Evolutionary conservation across 2,797 vertebrate genomes (phyloP), one percentile per base, ranked within the genome.

Genomic region (Holocentrus rufus): DNA sequence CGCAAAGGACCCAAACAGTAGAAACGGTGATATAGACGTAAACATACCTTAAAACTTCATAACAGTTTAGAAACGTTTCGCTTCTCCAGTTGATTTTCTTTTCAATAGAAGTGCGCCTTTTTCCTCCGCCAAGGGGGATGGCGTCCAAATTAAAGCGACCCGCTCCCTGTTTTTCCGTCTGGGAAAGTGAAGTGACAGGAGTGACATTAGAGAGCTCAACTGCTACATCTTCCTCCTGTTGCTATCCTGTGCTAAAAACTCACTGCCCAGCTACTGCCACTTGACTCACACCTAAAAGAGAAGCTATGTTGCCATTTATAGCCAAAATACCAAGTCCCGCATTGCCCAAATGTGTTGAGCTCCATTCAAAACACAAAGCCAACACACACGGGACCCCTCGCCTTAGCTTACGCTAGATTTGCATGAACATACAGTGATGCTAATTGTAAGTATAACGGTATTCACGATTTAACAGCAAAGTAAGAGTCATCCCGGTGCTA

Each of bases 51-150:
- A 93, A 74, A 83, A 84, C 86, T 87, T 90, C 93, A 93, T 93
- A 85, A 83, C 90, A 89, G 89, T 74, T 78, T 46, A 57, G 73
- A 77, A 72, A 88, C 63, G 89, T 84, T 64, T 79, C 82, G 85
- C 83, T 87, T 70, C 84, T 80, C 80, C 85, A 82, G 88, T 72
- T 65, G 84, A 85, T 85, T 85, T 85, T 77, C 80, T 77, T 88
- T 92, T 93, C 91, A 90, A 92, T 82, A 90, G 92, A 93, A 94
- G 89, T 89, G 93, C 93, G 93, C 94, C 93, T 93, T 94, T 94
- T 95, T 92, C 89, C 89, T 91, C 88, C 92, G 82, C 88, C 85
- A 72, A 90, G 63, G 85, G 89, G 89, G 90, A 83, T 84, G 91
- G 91, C 90, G 91, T 91, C 91, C 85, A 83, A 92, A 85, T 86